Conservation (phyloP, 2,113 vertebrate genomes). For the Cochlearius cochlearius region DNA sequence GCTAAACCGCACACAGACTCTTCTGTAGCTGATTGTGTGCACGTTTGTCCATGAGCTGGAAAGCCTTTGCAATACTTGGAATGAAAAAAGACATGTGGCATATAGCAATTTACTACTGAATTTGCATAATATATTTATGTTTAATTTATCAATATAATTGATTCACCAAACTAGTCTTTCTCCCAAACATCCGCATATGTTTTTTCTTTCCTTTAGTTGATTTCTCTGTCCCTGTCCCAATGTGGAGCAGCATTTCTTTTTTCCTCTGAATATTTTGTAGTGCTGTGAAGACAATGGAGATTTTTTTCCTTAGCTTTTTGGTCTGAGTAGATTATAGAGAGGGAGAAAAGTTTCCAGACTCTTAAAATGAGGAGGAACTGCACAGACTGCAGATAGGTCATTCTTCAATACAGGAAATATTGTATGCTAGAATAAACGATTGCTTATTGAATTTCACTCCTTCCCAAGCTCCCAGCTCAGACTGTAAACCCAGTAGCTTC, state of each 20-base stretch:
- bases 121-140: not conserved
- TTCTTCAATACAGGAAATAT: not conserved
- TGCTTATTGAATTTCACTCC: not conserved
- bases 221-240: not conserved
- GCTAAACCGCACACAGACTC: not conserved
- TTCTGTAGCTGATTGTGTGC: not conserved
- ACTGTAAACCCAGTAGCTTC: not conserved
- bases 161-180: not conserved
- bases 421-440: not conserved
- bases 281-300: not conserved
- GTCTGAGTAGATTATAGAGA: not conserved
- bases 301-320: not conserved
- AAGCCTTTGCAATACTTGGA: not conserved
- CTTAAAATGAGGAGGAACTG: not conserved
- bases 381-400: not conserved
- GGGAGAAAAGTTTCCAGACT: not conserved
- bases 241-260: not conserved
- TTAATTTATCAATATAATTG: not conserved
- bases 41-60: not conserved
- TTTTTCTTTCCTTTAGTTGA: not conserved
- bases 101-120: not conserved
- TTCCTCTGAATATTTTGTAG: not conserved
- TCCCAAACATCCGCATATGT: not conserved
- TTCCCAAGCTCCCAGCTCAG: not conserved
- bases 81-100: not conserved